phyloP scores from a whole-genome alignment of 2,797 vertebrate genomes.

The Momotus momota region DNA sequence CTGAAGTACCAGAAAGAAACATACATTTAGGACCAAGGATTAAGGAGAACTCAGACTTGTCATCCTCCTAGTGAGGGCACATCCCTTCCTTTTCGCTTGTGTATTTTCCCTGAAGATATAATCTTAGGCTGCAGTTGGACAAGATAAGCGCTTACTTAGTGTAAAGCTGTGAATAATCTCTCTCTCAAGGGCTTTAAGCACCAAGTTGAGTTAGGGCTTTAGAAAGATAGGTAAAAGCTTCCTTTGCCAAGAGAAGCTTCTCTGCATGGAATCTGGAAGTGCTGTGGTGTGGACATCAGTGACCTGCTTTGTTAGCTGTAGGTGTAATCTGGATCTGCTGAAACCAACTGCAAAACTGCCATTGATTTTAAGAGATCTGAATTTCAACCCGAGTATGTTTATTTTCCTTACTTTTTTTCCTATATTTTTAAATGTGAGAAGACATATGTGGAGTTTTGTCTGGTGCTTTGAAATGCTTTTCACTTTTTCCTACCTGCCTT shows the following conservation, averaged over 20 bases:
- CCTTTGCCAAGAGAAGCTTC: neutral
- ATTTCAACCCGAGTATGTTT: neutral
- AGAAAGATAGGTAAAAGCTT: neutral
- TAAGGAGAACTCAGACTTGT: neutral
- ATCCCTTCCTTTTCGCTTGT: neutral
- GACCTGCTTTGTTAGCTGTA: neutral
- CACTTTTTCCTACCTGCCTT: neutral
- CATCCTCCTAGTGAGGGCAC: neutral
- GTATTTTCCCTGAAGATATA: neutral
- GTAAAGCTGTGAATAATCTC: neutral
- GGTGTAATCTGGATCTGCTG: neutral
- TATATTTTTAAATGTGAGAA: neutral
- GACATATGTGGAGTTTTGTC: neutral
- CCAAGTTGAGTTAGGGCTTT: neutral
- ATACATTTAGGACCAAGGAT: neutral
- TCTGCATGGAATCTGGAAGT: neutral
- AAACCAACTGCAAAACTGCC: neutral
- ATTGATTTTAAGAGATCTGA: neutral
- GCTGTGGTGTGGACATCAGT: neutral
- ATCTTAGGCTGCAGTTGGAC: neutral
- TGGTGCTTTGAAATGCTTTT: constrained; percentile 9
- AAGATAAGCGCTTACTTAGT: neutral
- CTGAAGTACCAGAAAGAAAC: neutral
- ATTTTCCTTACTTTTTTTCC: neutral
- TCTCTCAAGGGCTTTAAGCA: neutral